These are phyloP conservation scores for Oncopeltus fasciatus DNA, from an alignment of 1,140 invertebrate genomes.

Conservation along the genomic window DNA sequence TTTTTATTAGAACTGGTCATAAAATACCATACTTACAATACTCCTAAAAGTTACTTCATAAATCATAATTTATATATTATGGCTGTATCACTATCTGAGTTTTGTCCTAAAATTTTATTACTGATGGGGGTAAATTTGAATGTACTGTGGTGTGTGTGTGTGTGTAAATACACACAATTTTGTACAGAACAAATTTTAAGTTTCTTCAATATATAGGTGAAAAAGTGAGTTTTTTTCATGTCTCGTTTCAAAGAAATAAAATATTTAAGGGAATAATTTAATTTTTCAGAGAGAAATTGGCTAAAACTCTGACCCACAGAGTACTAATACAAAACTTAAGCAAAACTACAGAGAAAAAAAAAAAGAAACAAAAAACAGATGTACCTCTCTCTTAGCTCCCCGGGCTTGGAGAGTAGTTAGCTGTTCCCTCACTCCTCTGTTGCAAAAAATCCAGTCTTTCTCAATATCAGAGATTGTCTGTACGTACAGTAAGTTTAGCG, in stretches of 20 bases:
- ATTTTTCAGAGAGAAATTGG: background rate
- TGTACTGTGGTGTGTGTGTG: no score
- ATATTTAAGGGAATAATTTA: background rate
- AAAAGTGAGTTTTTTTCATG: no score
- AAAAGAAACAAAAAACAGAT: background rate
- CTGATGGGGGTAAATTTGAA: no score
- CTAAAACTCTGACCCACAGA: background rate
- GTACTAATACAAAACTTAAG: background rate
- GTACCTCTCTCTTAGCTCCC: constrained; percentile 68
- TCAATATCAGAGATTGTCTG: constrained; percentile 77
- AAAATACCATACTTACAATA: no score
- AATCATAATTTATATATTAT: no score
- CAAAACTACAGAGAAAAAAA: background rate
- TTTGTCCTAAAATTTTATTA: no score
- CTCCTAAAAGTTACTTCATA: no score
- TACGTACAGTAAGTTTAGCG: constrained; percentile 72
- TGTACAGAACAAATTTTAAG: no score
- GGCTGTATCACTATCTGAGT: no score
- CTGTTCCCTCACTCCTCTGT: constrained; percentile 50
- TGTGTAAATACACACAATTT: no score
- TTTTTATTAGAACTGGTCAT: no score
- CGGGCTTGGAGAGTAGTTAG: constrained; percentile 53
- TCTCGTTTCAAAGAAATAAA: background rate
- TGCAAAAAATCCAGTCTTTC: constrained; percentile 64
- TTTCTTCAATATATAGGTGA: no score